Base-by-base conservation (phyloP, 2,888 invertebrate species). In the Mermis nigrescens region DNA sequence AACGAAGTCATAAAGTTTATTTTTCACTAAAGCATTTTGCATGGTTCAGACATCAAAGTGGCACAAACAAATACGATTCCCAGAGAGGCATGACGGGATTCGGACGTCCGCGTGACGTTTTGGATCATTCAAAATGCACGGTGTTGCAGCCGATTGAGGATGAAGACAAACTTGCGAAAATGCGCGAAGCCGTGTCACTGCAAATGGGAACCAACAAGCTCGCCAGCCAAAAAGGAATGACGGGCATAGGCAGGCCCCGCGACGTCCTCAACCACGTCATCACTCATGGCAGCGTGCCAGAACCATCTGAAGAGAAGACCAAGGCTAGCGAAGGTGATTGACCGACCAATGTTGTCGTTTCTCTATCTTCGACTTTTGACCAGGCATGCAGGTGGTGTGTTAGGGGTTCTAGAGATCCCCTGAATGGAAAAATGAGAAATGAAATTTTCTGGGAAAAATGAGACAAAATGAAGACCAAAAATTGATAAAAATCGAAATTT, bases 131-230 rank as follows among this genome's bases (percentile, higher is more conserved):
- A 54, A 70, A 70, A 62, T 68, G 68, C 24, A 66, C 67, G 48
- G 70, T 70, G 61, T 60, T 71, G 57, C 63, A 64, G n/a, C 68
- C 68, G 61, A 62, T 71, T 58, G 66, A 66, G 59, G 71, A 70
- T 60, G 68, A 68, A 62, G 67, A 66, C 63, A 71, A 70, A 66
- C 66, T 71, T 63, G 68, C 65, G 52, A 60, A 62, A 52, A 64
- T 69, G 61, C 69, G 69, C 65, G 66, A 63, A 57, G 68, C 68
- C 45, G 67, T 68, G 26, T 31, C 77, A n/a, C 72, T 78, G 31
- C 78, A 78, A 64, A 76, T 77, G 60, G 78, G 78, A 58, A 75
- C 76, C 59, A 77, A 78, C 69, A 74, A 75, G 64, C 75, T 77
- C 31, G 78, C 78, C 38, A 74, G 74, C 31, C 78, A 78, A 66